phyloP scores from a whole-genome alignment of 2,888 invertebrate species.

The Formica aserva region DNA sequence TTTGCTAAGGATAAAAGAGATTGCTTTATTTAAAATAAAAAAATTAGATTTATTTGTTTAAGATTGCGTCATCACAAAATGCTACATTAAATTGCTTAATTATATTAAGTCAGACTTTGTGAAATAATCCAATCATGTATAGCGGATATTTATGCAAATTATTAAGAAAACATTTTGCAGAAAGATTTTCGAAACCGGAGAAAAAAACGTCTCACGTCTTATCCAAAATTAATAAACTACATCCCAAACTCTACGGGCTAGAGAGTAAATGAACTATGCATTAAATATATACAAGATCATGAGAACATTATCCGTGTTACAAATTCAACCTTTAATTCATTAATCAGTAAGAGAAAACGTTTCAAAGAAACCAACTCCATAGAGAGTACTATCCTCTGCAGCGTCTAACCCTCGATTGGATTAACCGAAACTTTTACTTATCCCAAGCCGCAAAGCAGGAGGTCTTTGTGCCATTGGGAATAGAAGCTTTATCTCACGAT shows the following conservation, averaged over 20 bases:
- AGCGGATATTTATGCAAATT: background rate
- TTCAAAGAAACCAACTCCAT: constrained; percentile 8
- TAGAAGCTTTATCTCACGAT: constrained; percentile 22
- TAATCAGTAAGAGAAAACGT: constrained; percentile 26
- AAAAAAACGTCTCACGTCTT: background rate
- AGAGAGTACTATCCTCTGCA: constrained; percentile 4
- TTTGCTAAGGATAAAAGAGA: background rate
- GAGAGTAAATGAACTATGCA: background rate
- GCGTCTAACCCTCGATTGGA: constrained; percentile 44
- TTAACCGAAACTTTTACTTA: constrained; percentile 54
- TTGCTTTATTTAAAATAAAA: background rate
- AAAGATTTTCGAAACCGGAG: background rate
- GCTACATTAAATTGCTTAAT: background rate
- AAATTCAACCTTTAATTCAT: constrained; percentile 18
- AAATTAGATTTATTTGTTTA: background rate
- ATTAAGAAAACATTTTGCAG: background rate
- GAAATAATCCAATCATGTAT: background rate
- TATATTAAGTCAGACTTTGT: background rate
- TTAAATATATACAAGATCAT: constrained; percentile 35
- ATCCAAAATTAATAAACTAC: constrained; percentile 2
- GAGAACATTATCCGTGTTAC: background rate
- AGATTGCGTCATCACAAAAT: background rate
- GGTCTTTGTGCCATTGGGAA: constrained; percentile 38
- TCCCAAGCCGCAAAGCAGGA: constrained; percentile 26
- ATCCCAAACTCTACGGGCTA: background rate